Percentiles rank a stretch among this genome's conserved stretches.
Evolutionary conservation across 2,797 vertebrate genomes (phyloP).

Genomic region (Pempheris klunzingeri): DNA sequence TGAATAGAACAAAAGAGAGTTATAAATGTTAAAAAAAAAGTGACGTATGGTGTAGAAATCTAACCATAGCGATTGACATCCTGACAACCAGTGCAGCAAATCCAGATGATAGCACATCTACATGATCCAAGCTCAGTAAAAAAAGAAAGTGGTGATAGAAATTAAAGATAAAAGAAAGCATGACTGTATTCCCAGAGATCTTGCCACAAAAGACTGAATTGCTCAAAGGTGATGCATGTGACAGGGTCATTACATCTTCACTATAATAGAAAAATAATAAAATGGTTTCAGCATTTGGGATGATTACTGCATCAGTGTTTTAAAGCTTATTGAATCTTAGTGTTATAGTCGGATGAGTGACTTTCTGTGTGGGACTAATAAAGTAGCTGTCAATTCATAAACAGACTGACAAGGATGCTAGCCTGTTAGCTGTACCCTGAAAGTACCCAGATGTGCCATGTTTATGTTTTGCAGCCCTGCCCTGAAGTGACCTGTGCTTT

Average conservation of each 20-base stretch:
- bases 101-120: constrained; percentile 12
- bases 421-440: constrained; percentile 39
- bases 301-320: constrained; percentile 11
- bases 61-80: constrained; percentile 12
- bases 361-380: constrained; percentile 43
- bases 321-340: constrained; percentile 8
- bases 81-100: neutral
- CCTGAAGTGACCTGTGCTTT: constrained; percentile 59
- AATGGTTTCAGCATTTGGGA: constrained; percentile 18
- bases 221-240: neutral
- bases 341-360: constrained; percentile 43
- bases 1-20: constrained; percentile 8
- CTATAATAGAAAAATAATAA: constrained; percentile 23
- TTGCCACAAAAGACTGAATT: constrained; percentile 17
- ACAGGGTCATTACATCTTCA: constrained; percentile 17
- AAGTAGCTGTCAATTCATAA: constrained; percentile 42
- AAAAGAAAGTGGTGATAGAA: neutral
- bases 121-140: constrained; percentile 10
- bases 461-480: constrained; percentile 52
- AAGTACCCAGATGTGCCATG: constrained; percentile 63
- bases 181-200: constrained; percentile 3
- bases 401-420: constrained; percentile 21
- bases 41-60: constrained; percentile 8
- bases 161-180: constrained; percentile 17
- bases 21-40: constrained; percentile 9